Evolutionary conservation across 2,888 invertebrate genomes (phyloP).

Genomic region (Diabrotica balteata): DNA sequence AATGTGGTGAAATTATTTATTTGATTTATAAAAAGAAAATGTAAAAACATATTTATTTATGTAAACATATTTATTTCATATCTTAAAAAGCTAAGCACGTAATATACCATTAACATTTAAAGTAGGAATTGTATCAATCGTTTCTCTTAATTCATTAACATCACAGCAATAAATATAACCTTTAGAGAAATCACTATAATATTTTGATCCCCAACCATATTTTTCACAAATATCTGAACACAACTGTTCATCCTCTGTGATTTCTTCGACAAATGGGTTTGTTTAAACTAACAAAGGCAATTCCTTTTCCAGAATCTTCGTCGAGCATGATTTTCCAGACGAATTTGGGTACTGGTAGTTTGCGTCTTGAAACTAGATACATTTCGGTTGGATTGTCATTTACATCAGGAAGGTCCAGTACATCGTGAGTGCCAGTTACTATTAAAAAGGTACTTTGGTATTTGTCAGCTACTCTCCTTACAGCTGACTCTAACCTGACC

Average conservation of each 20-base stretch:
- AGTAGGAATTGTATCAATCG: conserved; percentile 37
- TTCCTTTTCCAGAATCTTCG: conserved; percentile 53
- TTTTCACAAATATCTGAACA: conserved; percentile 56
- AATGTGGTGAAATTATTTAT: too few relatives aligned
- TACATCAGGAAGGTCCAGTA: conserved; percentile 57
- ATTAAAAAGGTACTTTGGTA: conserved; percentile 56
- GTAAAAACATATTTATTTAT: too few relatives aligned
- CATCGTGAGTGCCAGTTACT: conserved; percentile 60
- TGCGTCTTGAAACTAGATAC: conserved; percentile 54
- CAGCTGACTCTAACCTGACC: conserved; percentile 60
- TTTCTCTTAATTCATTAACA: conserved; percentile 48
- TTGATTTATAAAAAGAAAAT: too few relatives aligned
- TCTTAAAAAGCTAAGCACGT: not conserved
- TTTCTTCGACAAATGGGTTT: conserved; percentile 58
- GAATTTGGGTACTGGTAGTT: conserved; percentile 60
- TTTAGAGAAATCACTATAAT: conserved; percentile 46
- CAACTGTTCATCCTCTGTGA: conserved; percentile 43
- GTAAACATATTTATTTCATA: too few relatives aligned
- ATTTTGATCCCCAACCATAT: conserved; percentile 51
- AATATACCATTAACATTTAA: conserved; percentile 42
- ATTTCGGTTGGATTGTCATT: conserved; percentile 51
- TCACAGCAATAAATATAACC: conserved; percentile 60
- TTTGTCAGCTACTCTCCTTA: conserved; percentile 55
- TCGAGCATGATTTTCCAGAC: conserved; percentile 62
- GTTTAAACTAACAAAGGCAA: conserved; percentile 64